Percentiles rank a stretch among this genome's conserved stretches.
phyloP scores from a whole-genome alignment of 1,140 invertebrate genomes.

The Drosophila orosa region DNA sequence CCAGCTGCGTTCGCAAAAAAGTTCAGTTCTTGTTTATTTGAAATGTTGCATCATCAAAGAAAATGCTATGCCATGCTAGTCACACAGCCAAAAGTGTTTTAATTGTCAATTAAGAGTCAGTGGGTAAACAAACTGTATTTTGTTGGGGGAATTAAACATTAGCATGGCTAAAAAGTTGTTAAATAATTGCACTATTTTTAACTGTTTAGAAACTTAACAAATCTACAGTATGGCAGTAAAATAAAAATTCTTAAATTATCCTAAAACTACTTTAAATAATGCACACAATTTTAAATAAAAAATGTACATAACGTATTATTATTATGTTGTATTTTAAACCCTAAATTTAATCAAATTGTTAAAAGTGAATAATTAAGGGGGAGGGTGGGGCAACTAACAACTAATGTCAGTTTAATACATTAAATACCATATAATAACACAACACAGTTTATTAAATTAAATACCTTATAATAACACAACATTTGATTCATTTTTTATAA shows the following conservation, averaged over 20 bases:
- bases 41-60: slow-evolving; percentile 36
- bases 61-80: slow-evolving; percentile 28
- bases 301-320: too few relatives aligned
- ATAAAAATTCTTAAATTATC: not conserved
- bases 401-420: too few relatives aligned
- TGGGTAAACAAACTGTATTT: slow-evolving; percentile 13
- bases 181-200: too few relatives aligned
- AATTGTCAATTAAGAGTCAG: slow-evolving; percentile 36
- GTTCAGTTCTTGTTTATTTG: slow-evolving; percentile 26
- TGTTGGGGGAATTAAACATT: not conserved
- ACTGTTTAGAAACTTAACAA: not conserved
- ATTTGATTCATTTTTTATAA: too few relatives aligned
- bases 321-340: too few relatives aligned
- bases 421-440: too few relatives aligned
- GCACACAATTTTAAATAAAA: not conserved
- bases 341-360: too few relatives aligned
- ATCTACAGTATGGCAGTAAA: not conserved
- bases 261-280: not conserved
- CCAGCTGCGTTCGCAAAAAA: slow-evolving; percentile 18
- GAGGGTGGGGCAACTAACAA: too few relatives aligned
- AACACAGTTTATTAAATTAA: too few relatives aligned
- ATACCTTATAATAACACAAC: too few relatives aligned
- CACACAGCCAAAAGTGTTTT: slow-evolving; percentile 30
- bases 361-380: too few relatives aligned
- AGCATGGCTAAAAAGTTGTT: not conserved